Evolutionary conservation across 2,113 vertebrate species (phyloP), one percentile per base, ranked within the genome.

Genomic region (Urocolius indicus): DNA sequence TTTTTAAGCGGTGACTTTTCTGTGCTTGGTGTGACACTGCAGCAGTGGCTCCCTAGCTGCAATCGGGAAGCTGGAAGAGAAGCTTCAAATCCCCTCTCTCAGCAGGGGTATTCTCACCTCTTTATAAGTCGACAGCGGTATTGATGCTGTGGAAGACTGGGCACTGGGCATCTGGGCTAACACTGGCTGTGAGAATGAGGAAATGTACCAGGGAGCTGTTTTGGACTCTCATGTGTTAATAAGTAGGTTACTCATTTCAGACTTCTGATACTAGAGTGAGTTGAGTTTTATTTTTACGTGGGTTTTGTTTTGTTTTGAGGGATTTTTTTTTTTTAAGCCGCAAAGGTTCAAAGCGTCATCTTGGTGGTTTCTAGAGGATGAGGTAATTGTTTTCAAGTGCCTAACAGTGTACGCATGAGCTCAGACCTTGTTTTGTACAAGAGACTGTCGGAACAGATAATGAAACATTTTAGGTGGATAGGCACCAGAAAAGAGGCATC

Each of bases 121-220:
- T 8, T 19, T 0, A 0, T 27, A 12, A 4, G 17, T 9, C 57
- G 57, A 22, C 34, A 45, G 36, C 29, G 29, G 0, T 2, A 1
- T 16, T 34, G 54, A 10, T 58, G 29, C 48, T 84, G 16, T 57
- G 21, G 15, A 19, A 85, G 61, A 38, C 67, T 29, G 27, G 59
- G 30, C 45, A 4, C 59, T 54, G 68, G 29, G 30, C 34, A 45
- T 16, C 74, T 63, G 59, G 9, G 61, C 69, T 78, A 49, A 78
- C 72, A 46, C 57, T 61, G 34, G 2, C 4, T 0, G 0, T 55
- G 81, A 74, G 78, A 94, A 94, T 26, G 74, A 90, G 82, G 75
- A 95, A 93, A 41, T 1, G 3, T 11, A n/a, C 51, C 59, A 17
- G 11, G 43, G 51, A 93, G 75, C 75, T 85, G 49, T 46, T 79